Percentiles rank a stretch among this genome's conserved stretches.
Evolutionary conservation across 1,140 invertebrate genomes (phyloP).

Genomic region (Anagrus nilaparvatae): DNA sequence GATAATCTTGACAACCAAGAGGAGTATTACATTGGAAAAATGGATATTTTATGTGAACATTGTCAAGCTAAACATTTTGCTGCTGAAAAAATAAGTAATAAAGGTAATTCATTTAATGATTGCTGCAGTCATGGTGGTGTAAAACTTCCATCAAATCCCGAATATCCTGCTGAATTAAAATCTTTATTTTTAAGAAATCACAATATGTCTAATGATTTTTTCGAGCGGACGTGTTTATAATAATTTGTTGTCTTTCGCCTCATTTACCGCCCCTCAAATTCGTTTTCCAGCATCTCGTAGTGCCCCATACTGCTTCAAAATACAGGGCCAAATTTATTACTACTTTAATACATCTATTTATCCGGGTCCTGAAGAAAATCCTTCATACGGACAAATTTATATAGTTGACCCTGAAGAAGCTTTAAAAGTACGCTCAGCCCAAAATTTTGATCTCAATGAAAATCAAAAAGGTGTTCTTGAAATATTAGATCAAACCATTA

Average conservation of each 20-base stretch:
- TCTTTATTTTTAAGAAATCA: neutral
- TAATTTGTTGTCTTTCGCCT: neutral
- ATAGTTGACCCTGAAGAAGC: conserved; percentile 14
- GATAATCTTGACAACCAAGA: too few species aligned
- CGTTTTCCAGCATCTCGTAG: neutral
- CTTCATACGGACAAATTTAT: conserved; percentile 11
- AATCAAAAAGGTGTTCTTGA: conserved; percentile 2
- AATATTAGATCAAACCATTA: conserved; percentile 5
- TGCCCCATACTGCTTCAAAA: conserved; percentile 4
- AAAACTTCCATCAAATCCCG: neutral
- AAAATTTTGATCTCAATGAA: neutral
- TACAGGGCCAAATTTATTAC: conserved; percentile 2
- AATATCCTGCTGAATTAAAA: neutral
- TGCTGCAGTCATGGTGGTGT: conserved; percentile 6
- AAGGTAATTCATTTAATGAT: conserved; percentile 6
- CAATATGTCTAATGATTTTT: conserved; percentile 3
- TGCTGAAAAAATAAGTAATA: conserved; percentile 4
- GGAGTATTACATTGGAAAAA: conserved; percentile 3
- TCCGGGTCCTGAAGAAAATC: neutral
- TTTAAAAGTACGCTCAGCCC: neutral
- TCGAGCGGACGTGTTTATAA: neutral
- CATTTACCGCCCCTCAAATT: neutral
- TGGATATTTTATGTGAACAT: conserved; percentile 1
- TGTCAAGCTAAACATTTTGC: conserved; percentile 8
- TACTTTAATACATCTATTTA: conserved; percentile 3